These are phyloP conservation scores for Zygothrica quintamaculata DNA, from an alignment of 2,888 invertebrate species.

Conservation along the genomic window DNA sequence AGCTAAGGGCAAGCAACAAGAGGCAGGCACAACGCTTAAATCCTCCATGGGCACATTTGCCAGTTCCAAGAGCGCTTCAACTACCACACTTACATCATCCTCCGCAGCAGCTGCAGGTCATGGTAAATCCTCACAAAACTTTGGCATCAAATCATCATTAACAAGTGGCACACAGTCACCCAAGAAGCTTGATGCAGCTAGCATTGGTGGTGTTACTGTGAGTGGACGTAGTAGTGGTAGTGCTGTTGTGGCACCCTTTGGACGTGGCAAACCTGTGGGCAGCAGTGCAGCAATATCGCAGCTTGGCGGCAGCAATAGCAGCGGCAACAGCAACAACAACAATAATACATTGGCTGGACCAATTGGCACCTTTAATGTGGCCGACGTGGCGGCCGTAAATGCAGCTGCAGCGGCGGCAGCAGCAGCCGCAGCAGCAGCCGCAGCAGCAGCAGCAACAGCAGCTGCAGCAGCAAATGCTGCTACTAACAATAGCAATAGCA, in stretches of 20 bases:
- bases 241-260: slow-evolving; percentile 78
- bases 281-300: slow-evolving; percentile 43
- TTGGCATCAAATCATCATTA: slow-evolving; percentile 84
- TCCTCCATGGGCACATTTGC: slow-evolving; percentile 26
- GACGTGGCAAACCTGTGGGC: slow-evolving; percentile 79
- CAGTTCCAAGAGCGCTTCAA: slow-evolving; percentile 30
- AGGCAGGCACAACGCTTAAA: slow-evolving; percentile 38
- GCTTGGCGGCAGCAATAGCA: slow-evolving; percentile 60
- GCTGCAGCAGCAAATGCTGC: slow-evolving; percentile 44
- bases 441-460: slow-evolving; percentile 19
- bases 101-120: slow-evolving; percentile 3
- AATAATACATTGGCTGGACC: slow-evolving; percentile 82
- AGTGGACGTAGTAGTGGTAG: slow-evolving; percentile 72
- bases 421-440: slow-evolving; percentile 62
- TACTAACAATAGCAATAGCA: slow-evolving; percentile 13
- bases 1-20: slow-evolving; percentile 45
- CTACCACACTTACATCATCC: slow-evolving; percentile 5
- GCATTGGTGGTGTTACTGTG: slow-evolving; percentile 3
- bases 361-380: slow-evolving; percentile 83
- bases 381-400: slow-evolving; percentile 82
- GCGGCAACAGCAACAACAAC: slow-evolving; percentile 64
- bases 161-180: slow-evolving; percentile 84
- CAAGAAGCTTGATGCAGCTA: slow-evolving; percentile 67
- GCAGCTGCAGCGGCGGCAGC: slow-evolving; percentile 79
- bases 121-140: slow-evolving; percentile 75